Evolutionary conservation across 1,140 invertebrate genomes (phyloP).

Genomic region (Lepidurus apus): DNA sequence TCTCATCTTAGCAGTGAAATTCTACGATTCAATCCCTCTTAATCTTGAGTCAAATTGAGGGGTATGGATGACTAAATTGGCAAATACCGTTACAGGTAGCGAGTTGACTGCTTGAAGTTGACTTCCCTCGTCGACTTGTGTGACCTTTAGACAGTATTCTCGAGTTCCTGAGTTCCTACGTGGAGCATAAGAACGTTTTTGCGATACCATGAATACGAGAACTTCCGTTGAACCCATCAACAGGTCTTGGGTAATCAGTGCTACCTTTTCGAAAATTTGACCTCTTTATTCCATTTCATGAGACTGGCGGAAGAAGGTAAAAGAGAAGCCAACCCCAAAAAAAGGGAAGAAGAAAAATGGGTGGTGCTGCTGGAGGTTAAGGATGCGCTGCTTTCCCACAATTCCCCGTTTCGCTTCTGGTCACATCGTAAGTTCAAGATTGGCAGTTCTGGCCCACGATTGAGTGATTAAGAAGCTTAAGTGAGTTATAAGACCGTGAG

Average conservation of each 20-base stretch:
- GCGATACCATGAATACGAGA: neutral
- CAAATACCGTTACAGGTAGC: neutral
- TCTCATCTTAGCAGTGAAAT: neutral
- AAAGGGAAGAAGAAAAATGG: neutral
- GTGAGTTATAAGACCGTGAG: slow-evolving; percentile 18
- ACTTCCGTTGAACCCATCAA: neutral
- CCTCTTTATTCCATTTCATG: neutral
- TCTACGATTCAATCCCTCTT: neutral
- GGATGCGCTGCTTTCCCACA: neutral
- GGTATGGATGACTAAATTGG: neutral
- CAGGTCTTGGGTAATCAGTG: neutral
- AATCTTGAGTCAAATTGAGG: neutral
- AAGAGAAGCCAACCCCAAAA: neutral
- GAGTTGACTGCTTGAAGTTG: neutral
- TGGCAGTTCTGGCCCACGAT: neutral
- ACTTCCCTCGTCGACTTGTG: neutral
- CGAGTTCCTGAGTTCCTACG: neutral
- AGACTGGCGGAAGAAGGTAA: neutral
- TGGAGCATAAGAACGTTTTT: too few relatives aligned
- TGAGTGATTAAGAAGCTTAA: neutral
- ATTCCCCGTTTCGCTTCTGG: slow-evolving; percentile 3
- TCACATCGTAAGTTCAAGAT: neutral
- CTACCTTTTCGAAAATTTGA: neutral
- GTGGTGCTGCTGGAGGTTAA: neutral
- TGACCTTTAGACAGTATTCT: neutral